A percentile compares a stretch with the other conserved stretches of the same genome.
Conservation (phyloP, 2,113 vertebrate genomes). For the Microtus pennsylvanicus region DNA sequence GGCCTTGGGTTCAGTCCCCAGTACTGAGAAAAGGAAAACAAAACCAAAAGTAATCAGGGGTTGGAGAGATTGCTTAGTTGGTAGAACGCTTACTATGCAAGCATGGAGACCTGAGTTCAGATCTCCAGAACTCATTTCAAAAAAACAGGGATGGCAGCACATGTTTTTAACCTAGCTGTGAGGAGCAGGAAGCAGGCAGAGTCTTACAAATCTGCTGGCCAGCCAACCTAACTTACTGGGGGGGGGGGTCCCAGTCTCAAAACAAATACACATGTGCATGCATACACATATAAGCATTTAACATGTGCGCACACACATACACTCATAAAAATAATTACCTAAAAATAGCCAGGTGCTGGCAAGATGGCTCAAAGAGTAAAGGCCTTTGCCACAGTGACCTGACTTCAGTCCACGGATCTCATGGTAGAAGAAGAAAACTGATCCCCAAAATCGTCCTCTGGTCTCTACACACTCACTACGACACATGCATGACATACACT, state of each 20-base stretch:
- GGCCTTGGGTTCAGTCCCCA: neutral
- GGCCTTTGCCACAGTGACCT: neutral
- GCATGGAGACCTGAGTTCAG: neutral
- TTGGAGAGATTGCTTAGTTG: neutral
- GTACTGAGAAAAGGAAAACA: neutral
- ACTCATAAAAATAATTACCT: neutral
- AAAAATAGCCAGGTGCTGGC: neutral
- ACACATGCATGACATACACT: neutral
- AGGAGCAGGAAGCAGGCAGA: neutral
- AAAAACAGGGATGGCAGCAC: neutral
- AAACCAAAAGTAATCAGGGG: neutral
- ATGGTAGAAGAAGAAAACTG: neutral
- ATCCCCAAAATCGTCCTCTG: neutral
- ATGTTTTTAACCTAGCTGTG: neutral
- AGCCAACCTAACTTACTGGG: neutral
- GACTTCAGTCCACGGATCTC: neutral
- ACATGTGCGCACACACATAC: neutral
- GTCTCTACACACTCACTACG: no score
- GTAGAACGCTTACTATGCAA: no score
- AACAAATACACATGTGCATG: neutral
- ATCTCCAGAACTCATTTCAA: neutral
- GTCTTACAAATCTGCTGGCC: no score
- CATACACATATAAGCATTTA: neutral
- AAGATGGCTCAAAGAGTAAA: neutral
- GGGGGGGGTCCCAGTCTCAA: neutral